phyloP scores from a whole-genome alignment of 53 echinoderm and acorn worm genomes.

The Crossaster papposus region DNA sequence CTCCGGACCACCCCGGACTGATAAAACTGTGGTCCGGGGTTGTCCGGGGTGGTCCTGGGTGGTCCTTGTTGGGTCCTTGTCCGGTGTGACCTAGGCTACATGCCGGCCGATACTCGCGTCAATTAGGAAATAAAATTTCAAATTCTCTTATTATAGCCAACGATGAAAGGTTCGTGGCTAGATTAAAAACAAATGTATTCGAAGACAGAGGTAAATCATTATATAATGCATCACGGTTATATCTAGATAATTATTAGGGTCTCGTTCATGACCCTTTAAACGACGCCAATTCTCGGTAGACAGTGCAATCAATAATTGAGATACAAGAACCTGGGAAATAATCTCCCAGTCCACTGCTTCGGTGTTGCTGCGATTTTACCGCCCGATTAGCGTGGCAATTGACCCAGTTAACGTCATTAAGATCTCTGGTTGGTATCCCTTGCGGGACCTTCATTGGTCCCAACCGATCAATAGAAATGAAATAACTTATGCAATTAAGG shows the following conservation, averaged over 20 bases:
- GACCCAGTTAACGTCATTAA: constrained; percentile 45
- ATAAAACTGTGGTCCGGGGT: too few species aligned
- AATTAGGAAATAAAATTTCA: too few species aligned
- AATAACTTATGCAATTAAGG: constrained; percentile 50
- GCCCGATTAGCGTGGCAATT: constrained; percentile 52
- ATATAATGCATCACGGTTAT: background rate
- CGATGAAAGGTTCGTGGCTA: too few species aligned
- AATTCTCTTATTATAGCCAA: too few species aligned
- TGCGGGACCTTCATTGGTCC: background rate
- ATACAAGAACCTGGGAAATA: constrained; percentile 30
- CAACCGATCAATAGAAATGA: constrained; percentile 43
- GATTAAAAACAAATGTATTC: background rate
- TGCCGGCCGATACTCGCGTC: too few species aligned
- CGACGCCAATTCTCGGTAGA: constrained; percentile 24
- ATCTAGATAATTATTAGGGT: background rate
- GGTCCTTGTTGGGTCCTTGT: too few species aligned
- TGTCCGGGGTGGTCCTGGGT: too few species aligned
- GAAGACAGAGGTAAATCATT: background rate
- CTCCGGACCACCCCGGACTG: too few species aligned
- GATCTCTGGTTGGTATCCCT: constrained; percentile 24
- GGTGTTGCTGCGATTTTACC: constrained; percentile 50
- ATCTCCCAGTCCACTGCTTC: constrained; percentile 21
- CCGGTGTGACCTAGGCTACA: too few species aligned
- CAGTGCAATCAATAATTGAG: constrained; percentile 35
- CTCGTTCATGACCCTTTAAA: constrained; percentile 3